phyloP scores from a whole-genome alignment of 2,888 invertebrate genomes.

The Dascillus cervinus region DNA sequence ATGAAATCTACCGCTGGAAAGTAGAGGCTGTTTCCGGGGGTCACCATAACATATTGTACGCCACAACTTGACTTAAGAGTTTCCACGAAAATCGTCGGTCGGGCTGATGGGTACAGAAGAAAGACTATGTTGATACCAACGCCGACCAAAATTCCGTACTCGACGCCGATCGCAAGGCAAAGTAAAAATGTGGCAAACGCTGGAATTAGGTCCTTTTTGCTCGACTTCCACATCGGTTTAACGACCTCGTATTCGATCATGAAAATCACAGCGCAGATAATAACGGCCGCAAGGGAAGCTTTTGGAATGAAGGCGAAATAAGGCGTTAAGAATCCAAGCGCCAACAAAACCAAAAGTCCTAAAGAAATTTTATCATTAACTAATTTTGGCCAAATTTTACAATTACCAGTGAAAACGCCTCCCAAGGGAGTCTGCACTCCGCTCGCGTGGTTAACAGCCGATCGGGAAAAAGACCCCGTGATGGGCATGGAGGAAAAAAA shows the following conservation, averaged over 20 bases:
- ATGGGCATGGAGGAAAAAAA: conserved; percentile 89
- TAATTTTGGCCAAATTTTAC: background rate
- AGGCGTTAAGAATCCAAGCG: conserved; percentile 79
- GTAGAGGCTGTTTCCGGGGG: conserved; percentile 71
- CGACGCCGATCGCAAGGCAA: conserved; percentile 75
- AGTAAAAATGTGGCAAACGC: conserved; percentile 76
- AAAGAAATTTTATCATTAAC: conserved; percentile 23
- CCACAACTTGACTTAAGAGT: conserved; percentile 63
- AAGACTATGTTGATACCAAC: conserved; percentile 72
- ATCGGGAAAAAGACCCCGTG: conserved; percentile 80
- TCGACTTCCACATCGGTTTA: conserved; percentile 78
- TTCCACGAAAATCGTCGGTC: conserved; percentile 68
- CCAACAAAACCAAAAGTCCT: conserved; percentile 72
- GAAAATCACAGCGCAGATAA: conserved; percentile 90
- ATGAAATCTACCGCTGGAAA: conserved; percentile 82
- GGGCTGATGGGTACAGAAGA: conserved; percentile 71
- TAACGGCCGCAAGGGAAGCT: conserved; percentile 83
- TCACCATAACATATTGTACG: conserved; percentile 65
- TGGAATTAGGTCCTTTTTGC: conserved; percentile 71
- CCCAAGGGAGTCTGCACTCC: conserved; percentile 86
- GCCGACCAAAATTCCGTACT: conserved; percentile 78
- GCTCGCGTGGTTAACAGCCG: conserved; percentile 92
- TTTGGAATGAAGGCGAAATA: conserved; percentile 87
- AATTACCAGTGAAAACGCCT: conserved; percentile 68
- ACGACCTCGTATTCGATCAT: conserved; percentile 90